phyloP scores from a whole-genome alignment of 2,888 invertebrate species.

The Rhagonycha fulva region DNA sequence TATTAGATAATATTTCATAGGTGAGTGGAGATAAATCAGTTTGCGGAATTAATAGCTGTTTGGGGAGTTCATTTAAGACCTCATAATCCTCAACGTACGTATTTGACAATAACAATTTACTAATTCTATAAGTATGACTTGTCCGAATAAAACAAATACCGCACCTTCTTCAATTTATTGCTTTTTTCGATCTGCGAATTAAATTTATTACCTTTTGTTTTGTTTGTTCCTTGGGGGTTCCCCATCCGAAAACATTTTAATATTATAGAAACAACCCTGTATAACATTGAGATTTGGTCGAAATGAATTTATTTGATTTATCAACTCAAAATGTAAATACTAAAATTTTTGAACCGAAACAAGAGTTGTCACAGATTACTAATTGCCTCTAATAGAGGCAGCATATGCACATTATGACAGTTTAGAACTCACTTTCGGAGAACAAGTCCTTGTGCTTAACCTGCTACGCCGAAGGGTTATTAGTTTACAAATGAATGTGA shows the following conservation, averaged over 20 bases:
- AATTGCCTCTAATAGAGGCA: constrained; percentile 53
- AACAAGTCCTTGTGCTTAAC: constrained; percentile 43
- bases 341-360: constrained; percentile 42
- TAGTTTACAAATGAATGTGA: constrained; percentile 33
- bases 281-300: background rate
- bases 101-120: constrained; percentile 14
- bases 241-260: background rate
- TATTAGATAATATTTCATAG: constrained; percentile 36
- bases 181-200: background rate
- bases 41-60: constrained; percentile 39
- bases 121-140: background rate
- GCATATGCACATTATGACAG: constrained; percentile 53
- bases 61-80: constrained; percentile 40
- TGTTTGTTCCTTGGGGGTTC: background rate
- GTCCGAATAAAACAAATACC: background rate
- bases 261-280: background rate
- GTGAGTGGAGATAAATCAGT: constrained; percentile 37
- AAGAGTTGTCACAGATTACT: constrained; percentile 53
- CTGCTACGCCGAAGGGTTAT: constrained; percentile 47
- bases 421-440: constrained; percentile 50
- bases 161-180: background rate
- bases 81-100: constrained; percentile 31
- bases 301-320: background rate
- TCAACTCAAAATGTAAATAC: constrained; percentile 4
- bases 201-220: background rate